Evolutionary conservation across 2,113 vertebrate genomes (phyloP), one percentile per base, ranked within the genome.

Genomic region (Lonchura striata): DNA sequence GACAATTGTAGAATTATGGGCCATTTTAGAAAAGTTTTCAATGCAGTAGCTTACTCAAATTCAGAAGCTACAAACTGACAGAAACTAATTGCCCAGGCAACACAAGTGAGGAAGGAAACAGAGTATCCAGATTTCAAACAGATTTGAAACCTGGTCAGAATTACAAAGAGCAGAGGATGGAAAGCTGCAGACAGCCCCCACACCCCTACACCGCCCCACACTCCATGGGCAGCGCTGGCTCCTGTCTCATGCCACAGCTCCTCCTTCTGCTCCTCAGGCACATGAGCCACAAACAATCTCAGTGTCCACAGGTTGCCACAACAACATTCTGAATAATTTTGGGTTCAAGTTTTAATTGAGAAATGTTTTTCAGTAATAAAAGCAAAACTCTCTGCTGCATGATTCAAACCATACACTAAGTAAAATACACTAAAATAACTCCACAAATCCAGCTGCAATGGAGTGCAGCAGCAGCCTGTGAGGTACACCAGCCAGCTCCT

Each of bases 291-390:
- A 59, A 44, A 24, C 2, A 3, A 46, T 33, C 56, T 61, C 35
- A 42, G 87, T 31, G 3, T 41, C 30, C 69, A 70, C 5, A 4
- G 53, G 4, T 49, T 4, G 31, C 53, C 65, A 88, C 39, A 82
- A 30, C 81, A 69, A 6, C 22, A 59, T 35, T 1, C 50, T 31
- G 46, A 89, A 91, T 74, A 79, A 46, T 80, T 87, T 15, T 10
- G 46, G n/a, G 37, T 63, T 79, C 23, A 71, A 19, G 31, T 57
- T 91, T 86, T 76, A 92, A 89, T 60, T 11, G n/a, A 82, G 39
- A 50, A 42, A 42, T 65, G 12, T 47, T 71, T 91, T 91, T 92
- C 59, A 82, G 80, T 23, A 88, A 89, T 69, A 92, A 87, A 87
- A 87, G n/a, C 1, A 16, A 92, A 95, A 61, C n/a, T 30, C 59